Percentiles rank a stretch among this genome's conserved stretches.
Conservation (phyloP, 2,888 invertebrate species). For the Drosophila conformis region DNA sequence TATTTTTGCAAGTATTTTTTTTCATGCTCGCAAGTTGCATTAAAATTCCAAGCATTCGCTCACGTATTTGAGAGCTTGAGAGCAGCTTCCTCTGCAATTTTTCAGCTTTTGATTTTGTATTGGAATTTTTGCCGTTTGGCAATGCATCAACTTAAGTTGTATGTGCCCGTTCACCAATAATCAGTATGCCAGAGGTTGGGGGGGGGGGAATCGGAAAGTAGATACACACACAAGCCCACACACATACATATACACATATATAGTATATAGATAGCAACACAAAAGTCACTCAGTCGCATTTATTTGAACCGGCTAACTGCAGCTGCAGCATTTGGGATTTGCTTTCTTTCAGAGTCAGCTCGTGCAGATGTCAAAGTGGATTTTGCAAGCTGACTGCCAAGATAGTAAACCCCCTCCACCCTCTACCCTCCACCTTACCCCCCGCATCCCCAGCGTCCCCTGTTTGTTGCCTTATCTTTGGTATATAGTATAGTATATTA, state of each 20-base stretch:
- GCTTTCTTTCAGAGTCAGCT: constrained; percentile 16
- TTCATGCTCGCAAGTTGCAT: constrained; percentile 25
- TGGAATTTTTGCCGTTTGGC: constrained; percentile 38
- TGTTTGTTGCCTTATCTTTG: constrained; percentile 7
- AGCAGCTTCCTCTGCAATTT: constrained; percentile 27
- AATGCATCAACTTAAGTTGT: constrained; percentile 38
- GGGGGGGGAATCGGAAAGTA: not conserved
- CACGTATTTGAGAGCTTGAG: constrained; percentile 18
- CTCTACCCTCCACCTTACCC: no score
- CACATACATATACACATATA: not conserved
- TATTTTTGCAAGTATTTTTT: constrained; percentile 31
- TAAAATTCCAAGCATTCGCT: constrained; percentile 40
- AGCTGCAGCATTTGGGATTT: constrained; percentile 30
- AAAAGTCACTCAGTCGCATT: constrained; percentile 38
- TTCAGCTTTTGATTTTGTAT: constrained; percentile 42
- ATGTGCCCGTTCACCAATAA: constrained; percentile 34
- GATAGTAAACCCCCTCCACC: not conserved
- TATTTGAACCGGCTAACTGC: constrained; percentile 21
- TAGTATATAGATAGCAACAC: constrained; percentile 2
- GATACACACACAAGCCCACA: not conserved
- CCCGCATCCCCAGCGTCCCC: not conserved
- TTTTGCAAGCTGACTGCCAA: constrained; percentile 28
- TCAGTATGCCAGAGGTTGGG: constrained; percentile 38
- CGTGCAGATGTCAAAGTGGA: constrained; percentile 42
- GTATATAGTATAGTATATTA: constrained; percentile 55